Evolutionary conservation across 2,113 vertebrate species (phyloP), one percentile per base, ranked within the genome.

Genomic region (Ptilonorhynchus violaceus): DNA sequence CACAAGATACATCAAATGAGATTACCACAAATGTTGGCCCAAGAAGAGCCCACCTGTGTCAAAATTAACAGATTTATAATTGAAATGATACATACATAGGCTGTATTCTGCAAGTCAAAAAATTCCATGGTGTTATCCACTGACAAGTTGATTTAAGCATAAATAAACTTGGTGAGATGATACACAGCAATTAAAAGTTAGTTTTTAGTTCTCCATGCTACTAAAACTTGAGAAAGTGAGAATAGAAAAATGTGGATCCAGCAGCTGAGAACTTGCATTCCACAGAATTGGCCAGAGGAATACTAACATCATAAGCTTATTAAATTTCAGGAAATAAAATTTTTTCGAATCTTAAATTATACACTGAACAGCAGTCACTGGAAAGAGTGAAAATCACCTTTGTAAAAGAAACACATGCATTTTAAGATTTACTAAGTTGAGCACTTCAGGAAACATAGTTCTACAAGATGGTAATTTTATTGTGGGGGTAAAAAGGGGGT

Each of bases 211-310:
- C 47, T 88, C 20, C 44, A 9, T 58, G 2, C 28, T 85, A 23
- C 18, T 87, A 82, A 85, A 94, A 93, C 22, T 53, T 86, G 60
- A 96, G 92, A 96, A 88, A 63, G 82, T 93, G 85, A 86, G 68
- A 86, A 77, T 13, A 77, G 24, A 67, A 88, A 92, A 84, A 58
- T 6, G 4, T 78, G 33, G 55, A 80, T 80, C 27, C 53, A 41
- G 72, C 81, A 86, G 72, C 64, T 91, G 35, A 83, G 88, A 90
- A 84, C 1, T n/a, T 24, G 30, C 60, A n/a, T 88, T 84, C 60
- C 59, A 78, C 46, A 28, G 72, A 86, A 55, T 62, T 93, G 85
- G 41, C 46, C 70, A n/a, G n/a, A 53, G 67, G 59, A 94, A 74
- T 44, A 22, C 15, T 74, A 88, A 88, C 39, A 88, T 42, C 19